Evolutionary conservation across 2,797 vertebrate species (phyloP).

Genomic region (Oophaga sylvatica): DNA sequence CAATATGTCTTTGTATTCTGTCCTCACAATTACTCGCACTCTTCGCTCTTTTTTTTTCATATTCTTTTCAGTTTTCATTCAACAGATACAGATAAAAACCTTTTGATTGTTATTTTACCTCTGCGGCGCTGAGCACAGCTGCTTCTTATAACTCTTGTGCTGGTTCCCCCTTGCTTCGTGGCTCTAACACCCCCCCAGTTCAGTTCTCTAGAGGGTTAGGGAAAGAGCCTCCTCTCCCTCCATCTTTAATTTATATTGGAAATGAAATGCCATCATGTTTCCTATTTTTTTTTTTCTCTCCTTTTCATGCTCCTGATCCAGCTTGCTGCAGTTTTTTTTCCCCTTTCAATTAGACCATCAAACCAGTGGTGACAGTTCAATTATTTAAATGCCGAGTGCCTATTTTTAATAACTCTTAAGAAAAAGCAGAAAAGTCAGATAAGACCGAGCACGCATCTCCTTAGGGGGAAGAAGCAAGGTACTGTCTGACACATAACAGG

Average conservation of each 20-base stretch:
- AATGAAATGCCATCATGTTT: conserved; percentile 24
- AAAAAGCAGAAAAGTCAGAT: not conserved
- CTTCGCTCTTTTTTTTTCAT: not conserved
- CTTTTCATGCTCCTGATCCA: conserved; percentile 38
- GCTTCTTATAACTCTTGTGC: not conserved
- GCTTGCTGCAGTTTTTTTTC: conserved; percentile 42
- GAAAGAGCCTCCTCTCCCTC: not conserved
- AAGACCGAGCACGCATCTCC: conserved; percentile 4
- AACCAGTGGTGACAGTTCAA: conserved; percentile 52
- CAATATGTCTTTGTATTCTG: not conserved
- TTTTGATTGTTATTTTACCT: conserved; percentile 12
- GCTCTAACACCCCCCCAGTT: not conserved
- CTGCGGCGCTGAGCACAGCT: conserved; percentile 4
- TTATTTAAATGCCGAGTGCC: conserved; percentile 54
- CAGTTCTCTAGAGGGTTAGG: conserved; percentile 14
- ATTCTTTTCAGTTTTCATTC: conserved; percentile 21
- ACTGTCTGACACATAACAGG: conserved; percentile 36
- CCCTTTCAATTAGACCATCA: conserved; percentile 55
- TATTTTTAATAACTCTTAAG: conserved; percentile 44
- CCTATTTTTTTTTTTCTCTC: conserved; percentile 37
- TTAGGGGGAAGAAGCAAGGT: conserved; percentile 21
- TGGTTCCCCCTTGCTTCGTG: conserved; percentile 19
- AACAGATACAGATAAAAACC: not conserved
- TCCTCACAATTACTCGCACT: not conserved
- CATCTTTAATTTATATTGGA: conserved; percentile 50